Evolutionary conservation across 2,113 vertebrate species (phyloP), one percentile per base, ranked within the genome.

Genomic region (Promerops cafer): DNA sequence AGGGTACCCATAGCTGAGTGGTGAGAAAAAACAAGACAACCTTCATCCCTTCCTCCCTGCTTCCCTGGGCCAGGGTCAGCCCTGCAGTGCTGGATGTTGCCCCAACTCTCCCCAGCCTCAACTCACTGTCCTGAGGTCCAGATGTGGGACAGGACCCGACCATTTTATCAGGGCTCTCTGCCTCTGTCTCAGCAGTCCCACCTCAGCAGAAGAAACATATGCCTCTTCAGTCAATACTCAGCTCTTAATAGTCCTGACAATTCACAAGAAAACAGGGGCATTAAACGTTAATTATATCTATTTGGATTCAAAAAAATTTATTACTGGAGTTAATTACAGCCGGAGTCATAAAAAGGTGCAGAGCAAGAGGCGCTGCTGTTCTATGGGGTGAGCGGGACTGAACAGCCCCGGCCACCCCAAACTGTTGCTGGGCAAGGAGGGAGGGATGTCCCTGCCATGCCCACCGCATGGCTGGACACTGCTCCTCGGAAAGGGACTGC

Each of bases 281-380:
- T 98, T 98, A 98, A 98, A 98, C 33, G 11, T 97, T 98, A 98
- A 98, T 98, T 98, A 93, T 98, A 97, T 97, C 97, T 98, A 97
- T 98, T 98, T 97, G 96, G 97, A 98, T 97, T 97, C 0, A 89
- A 98, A 98, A 98, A 96, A 83, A 47, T 84, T 97, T 97, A 98
- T 97, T 95, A 97, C 97, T 97, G 40, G 20, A 97, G 95, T 98
- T 98, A 98, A 98, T 98, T 98, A 97, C 96, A 98, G 93, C 79
- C 85, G 9, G 94, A 97, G 97, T 98, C 63, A 39, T 98, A 97
- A 98, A 98, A 98, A 98, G 94, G 94, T 97, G 96, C 94, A 96
- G 94, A 98, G 95, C 91, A 90, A 97, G 97, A 97, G 94, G 90
- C 1, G 1, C 69, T 70, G 91, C 91, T 96, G 96, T 90, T 91